Evolutionary conservation across 2,797 vertebrate species (phyloP), one percentile per base, ranked within the genome.

Genomic region (Bufotes viridis): DNA sequence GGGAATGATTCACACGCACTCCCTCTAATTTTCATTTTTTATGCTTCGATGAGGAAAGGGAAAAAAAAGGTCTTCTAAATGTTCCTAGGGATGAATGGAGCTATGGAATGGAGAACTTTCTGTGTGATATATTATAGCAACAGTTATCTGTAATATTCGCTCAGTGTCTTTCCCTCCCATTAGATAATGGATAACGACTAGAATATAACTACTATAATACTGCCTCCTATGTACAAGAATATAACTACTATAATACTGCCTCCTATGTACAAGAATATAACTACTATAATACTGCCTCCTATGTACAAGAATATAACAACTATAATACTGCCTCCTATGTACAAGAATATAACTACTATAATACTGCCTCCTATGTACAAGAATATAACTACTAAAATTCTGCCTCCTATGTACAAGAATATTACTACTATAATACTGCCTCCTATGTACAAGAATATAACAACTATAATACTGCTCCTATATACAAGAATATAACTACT

Each of bases 1-100:
- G 81, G 65, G 81, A 84, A 83, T 84, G 63, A 83, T 63, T 83
- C 70, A 78, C 60, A 81, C 81, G 18, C 74, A 67, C 51, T 82
- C 34, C 79, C 80, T 63, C 85, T 86, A 76, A 67, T 78, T 78
- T 86, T 65, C 34, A 65, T 67, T 65, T 81, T 81, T 65, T 51
- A 49, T 17, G 22, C 42, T 51, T 26, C 80, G 7, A 55, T 17
- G 60, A 63, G 20, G 51, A 12, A 78, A 24, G 53, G 74, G n/a
- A 6, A 14, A n/a, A 75, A 75, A 78, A 55, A 55, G 2, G 0
- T 42, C 6, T 8, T 42, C 29, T 13, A 26, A 58, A 79, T 29
- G 29, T 60, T 81, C 22, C 42, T 20, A 67, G 12, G 2, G 12
- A n/a, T 1, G 20, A 63, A 63, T 14, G 8, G 29, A 49, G 18